These are phyloP conservation scores for Notospermus geniculatus DNA, from an alignment of 1,140 invertebrate genomes.

Conservation along the genomic window DNA sequence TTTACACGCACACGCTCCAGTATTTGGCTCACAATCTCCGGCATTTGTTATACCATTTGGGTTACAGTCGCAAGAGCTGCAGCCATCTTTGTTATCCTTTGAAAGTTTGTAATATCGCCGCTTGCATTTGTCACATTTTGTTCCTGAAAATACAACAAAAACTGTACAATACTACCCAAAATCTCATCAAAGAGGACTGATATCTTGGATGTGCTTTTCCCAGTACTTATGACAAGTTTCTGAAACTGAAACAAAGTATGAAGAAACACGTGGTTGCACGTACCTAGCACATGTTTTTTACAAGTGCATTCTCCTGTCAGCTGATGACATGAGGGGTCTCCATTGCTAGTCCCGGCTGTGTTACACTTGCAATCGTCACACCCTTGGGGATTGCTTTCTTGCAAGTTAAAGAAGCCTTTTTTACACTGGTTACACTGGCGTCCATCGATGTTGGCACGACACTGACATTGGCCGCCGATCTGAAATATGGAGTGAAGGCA, in stretches of 20 bases:
- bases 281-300: constrained; percentile 64
- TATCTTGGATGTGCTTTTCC: no score
- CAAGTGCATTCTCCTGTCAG: constrained; percentile 49
- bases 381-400: constrained; percentile 71
- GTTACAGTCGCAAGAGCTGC: constrained; percentile 50
- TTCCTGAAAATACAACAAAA: constrained; percentile 25
- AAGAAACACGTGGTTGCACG: constrained; percentile 7
- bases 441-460: constrained; percentile 88
- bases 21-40: constrained; percentile 43
- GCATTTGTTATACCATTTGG: constrained; percentile 41
- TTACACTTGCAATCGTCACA: constrained; percentile 50
- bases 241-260: neutral
- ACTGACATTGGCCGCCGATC: constrained; percentile 82
- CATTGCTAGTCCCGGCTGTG: constrained; percentile 32
- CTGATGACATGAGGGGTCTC: constrained; percentile 59
- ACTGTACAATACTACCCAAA: no score
- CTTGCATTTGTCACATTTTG: constrained; percentile 78
- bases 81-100: constrained; percentile 52
- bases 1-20: constrained; percentile 53
- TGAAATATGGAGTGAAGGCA: constrained; percentile 56
- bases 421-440: constrained; percentile 88
- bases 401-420: constrained; percentile 90
- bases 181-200: no score
- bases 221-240: no score
- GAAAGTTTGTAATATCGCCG: constrained; percentile 72